These are phyloP conservation scores for Caenorhabditis uteleia DNA, from an alignment of 2,888 invertebrate genomes.

Conservation along the genomic window DNA sequence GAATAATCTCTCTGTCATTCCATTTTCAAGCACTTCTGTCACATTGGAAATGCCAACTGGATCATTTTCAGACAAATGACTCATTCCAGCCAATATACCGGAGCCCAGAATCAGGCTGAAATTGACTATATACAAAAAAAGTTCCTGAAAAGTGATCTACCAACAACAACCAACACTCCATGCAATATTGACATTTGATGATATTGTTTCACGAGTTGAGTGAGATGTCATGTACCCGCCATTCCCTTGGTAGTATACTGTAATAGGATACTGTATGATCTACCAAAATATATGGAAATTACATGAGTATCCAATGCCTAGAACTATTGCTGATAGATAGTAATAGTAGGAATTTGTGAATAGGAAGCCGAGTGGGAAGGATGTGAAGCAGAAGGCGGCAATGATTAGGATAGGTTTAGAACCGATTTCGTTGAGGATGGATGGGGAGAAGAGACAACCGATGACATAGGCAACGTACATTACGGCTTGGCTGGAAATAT, in stretches of 20 bases:
- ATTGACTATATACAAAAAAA: background rate
- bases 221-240: slow-evolving; percentile 47
- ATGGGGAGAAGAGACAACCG: slow-evolving; percentile 38
- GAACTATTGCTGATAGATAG: slow-evolving; percentile 34
- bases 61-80: slow-evolving; percentile 1
- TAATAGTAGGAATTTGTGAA: slow-evolving; percentile 46
- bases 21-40: slow-evolving; percentile 8
- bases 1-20: slow-evolving; percentile 18
- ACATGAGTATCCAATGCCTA: slow-evolving; percentile 52
- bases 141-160: slow-evolving; percentile 9
- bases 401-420: slow-evolving; percentile 29
- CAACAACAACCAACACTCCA: slow-evolving; percentile 47
- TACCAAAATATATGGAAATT: slow-evolving; percentile 5
- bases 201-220: slow-evolving; percentile 41
- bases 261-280: slow-evolving; percentile 1
- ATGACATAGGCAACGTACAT: slow-evolving; percentile 34
- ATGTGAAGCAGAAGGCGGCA: slow-evolving; percentile 28
- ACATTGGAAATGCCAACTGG: too few species aligned
- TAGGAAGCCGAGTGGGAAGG: slow-evolving; percentile 43
- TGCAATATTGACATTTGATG: slow-evolving; percentile 35
- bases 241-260: slow-evolving; percentile 47
- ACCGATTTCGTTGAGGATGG: slow-evolving; percentile 27
- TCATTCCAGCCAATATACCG: slow-evolving; percentile 23
- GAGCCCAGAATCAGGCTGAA: slow-evolving; percentile 37
- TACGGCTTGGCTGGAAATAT: slow-evolving; percentile 42